Evolutionary conservation across 2,888 invertebrate species (phyloP), one percentile per base, ranked within the genome.

Genomic region (Gastrophysa polygoni): DNA sequence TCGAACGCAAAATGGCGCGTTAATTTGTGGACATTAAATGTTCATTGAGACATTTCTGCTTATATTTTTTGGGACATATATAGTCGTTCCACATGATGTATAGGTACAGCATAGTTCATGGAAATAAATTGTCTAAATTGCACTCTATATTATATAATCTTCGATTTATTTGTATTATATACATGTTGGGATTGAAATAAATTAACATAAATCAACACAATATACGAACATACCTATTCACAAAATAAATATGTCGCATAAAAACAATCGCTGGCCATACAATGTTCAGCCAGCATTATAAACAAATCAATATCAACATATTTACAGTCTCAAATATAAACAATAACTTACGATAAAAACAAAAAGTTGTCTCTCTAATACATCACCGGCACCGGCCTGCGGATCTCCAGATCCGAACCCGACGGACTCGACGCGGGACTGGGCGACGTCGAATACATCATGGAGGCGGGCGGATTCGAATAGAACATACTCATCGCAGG

Each of bases 321-420:
- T 34, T 28, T 48, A 54, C 54, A 58, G 20, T 47, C 43, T 7
- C 32, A 29, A 1, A 49, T 29, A 49, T 52, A 46, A 34, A 57
- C 32, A 63, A 57, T 44, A 24, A 24, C 11, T 49, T 34, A 64
- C 60, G 57, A 59, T 50, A 56, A 59, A 61, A 21, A 56, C 32
- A 58, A 58, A 57, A 58, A 63, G 55, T 38, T 14, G 29, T 57
- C 48, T 21, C 70, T 76, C 75, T 87, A 90, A 83, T 88, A 89
- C 82, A 89, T 88, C 72, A 91, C 89, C 62, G 90, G 86, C 34
- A 90, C 89, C 0, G 90, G 89, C 82, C 90, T 86, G 75, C 89
- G 81, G 3, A 90, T 84, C 75, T 88, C 82, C 67, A 81, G 64
- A 63, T 82, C 81, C 32, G 76, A 71, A 73, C 77, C 76, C 61